These are phyloP conservation scores for Takifugu ocellatus DNA, from an alignment of 2,797 vertebrate species.

Conservation along the genomic window DNA sequence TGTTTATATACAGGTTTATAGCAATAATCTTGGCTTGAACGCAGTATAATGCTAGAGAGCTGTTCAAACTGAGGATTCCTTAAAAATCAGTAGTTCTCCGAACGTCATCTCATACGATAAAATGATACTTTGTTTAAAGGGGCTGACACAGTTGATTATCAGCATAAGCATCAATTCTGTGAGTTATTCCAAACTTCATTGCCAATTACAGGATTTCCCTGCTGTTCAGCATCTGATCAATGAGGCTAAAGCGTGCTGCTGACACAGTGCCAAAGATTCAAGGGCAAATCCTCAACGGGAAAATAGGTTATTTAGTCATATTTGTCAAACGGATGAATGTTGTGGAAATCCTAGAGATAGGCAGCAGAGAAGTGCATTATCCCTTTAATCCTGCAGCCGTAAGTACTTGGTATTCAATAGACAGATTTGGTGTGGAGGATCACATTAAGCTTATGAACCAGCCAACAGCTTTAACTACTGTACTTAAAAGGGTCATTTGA, in stretches of 20 bases:
- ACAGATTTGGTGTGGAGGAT: conserved; percentile 11
- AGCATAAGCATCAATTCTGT: neutral
- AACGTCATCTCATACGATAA: too few species aligned
- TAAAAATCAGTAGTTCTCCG: too few species aligned
- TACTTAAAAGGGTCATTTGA: conserved; percentile 6
- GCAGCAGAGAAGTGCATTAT: conserved; percentile 33
- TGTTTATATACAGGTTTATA: too few species aligned
- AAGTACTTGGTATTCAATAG: conserved; percentile 25
- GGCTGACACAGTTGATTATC: neutral
- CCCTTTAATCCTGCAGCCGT: conserved; percentile 32
- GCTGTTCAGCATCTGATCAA: conserved; percentile 1
- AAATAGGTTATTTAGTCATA: conserved; percentile 16
- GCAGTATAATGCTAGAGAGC: too few species aligned
- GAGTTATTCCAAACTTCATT: neutral
- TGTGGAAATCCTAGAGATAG: conserved; percentile 11
- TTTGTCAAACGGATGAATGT: conserved; percentile 17
- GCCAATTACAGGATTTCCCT: neutral
- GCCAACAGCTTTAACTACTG: conserved; percentile 8
- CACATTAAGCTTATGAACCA: conserved; percentile 13
- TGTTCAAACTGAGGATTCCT: too few species aligned
- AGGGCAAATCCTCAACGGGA: conserved; percentile 1
- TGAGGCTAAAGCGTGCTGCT: neutral
- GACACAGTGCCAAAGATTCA: conserved; percentile 5
- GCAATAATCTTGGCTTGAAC: too few species aligned
- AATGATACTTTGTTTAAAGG: too few species aligned